phyloP scores from a whole-genome alignment of 2,888 invertebrate genomes.

The Drosophila lutescens region DNA sequence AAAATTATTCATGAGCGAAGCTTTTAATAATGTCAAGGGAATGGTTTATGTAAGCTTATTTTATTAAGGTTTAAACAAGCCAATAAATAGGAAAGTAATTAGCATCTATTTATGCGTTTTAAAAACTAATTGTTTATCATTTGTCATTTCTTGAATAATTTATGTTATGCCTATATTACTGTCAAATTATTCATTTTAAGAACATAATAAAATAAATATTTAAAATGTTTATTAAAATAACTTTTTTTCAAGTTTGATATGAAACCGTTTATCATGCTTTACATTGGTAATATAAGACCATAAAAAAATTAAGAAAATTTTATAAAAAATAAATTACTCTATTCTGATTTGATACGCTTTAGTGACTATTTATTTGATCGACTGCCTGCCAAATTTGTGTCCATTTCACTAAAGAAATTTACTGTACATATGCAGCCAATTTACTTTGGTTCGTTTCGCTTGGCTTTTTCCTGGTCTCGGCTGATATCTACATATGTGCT shows the following conservation, averaged over 20 bases:
- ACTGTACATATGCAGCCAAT: constrained; percentile 21
- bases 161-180: neutral
- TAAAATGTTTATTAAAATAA: too few species aligned
- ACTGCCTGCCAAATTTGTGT: constrained; percentile 9
- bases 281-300: too few species aligned
- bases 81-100: too few species aligned
- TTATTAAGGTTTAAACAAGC: too few species aligned
- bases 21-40: neutral
- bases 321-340: neutral
- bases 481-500: neutral
- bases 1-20: too few species aligned
- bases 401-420: constrained; percentile 16
- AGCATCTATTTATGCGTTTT: neutral
- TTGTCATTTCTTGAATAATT: neutral
- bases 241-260: too few species aligned
- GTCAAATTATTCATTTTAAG: too few species aligned
- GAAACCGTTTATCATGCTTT: too few species aligned
- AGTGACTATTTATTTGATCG: neutral
- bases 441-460: constrained; percentile 34
- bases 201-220: too few species aligned
- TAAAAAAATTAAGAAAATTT: too few species aligned
- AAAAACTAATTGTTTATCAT: neutral
- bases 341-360: neutral
- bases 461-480: constrained; percentile 22
- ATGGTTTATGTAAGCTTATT: neutral